Conservation (phyloP, 2,113 vertebrate species). For the Gopherus evgoodei region DNA sequence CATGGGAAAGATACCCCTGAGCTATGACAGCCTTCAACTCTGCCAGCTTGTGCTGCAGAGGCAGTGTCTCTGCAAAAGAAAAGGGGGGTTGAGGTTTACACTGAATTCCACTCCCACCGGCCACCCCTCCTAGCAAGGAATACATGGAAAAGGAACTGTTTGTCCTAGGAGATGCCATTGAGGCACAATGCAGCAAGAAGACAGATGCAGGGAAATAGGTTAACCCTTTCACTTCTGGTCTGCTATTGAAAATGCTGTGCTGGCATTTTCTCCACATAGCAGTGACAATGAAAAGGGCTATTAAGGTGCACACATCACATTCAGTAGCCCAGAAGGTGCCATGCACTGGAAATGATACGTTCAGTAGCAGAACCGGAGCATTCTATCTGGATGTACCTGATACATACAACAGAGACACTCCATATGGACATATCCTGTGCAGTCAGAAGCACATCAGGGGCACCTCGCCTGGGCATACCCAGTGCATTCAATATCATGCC, state of each 20-base stretch:
- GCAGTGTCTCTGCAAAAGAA: not conserved
- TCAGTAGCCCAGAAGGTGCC: rapidly evolving
- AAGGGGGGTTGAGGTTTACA: not conserved
- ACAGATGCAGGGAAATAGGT: not conserved
- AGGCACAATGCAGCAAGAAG: not conserved
- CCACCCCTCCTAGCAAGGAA: not conserved
- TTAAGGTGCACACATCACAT: rapidly evolving
- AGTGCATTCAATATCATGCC: not conserved
- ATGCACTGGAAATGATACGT: not conserved
- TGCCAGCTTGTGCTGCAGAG: not conserved
- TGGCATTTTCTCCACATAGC: not conserved
- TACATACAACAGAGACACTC: not conserved
- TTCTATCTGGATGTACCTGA: not conserved
- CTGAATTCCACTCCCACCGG: not conserved
- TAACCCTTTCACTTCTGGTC: constrained; percentile 23
- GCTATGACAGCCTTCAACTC: not conserved
- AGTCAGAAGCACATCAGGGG: not conserved
- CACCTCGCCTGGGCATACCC: not conserved
- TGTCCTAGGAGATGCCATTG: not conserved
- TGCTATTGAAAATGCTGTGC: not conserved
- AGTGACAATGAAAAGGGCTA: not conserved
- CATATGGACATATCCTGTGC: rapidly evolving
- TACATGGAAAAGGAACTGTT: not conserved
- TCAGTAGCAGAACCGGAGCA: not conserved
- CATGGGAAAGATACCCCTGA: not conserved